Percentiles rank a stretch among this genome's conserved stretches.
Evolutionary conservation across 2,888 invertebrate genomes (phyloP).

Genomic region (Tachina fera): DNA sequence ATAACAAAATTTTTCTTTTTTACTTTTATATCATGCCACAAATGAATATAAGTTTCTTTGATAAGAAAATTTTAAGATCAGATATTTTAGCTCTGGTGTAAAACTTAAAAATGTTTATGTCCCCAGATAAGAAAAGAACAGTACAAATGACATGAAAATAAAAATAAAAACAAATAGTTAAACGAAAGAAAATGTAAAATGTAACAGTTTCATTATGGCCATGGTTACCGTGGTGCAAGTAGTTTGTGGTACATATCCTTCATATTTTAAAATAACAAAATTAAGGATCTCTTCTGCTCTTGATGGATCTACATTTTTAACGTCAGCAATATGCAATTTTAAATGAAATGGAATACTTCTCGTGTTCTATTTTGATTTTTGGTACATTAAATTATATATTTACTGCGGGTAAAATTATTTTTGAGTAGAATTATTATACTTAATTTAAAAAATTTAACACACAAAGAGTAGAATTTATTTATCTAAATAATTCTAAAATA

Average conservation of each 20-base stretch:
- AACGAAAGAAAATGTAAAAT: slow-evolving; percentile 16
- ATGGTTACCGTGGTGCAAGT: neutral
- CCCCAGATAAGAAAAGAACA: slow-evolving; percentile 55
- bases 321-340: too few relatives aligned
- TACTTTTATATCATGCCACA: neutral
- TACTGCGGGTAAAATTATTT: too few relatives aligned
- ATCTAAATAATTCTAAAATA: too few relatives aligned
- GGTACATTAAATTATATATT: too few relatives aligned
- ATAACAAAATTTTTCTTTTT: neutral
- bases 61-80: slow-evolving; percentile 59
- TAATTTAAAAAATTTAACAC: too few relatives aligned
- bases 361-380: too few relatives aligned
- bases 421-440: too few relatives aligned
- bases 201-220: slow-evolving; percentile 34
- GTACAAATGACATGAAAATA: slow-evolving; percentile 11
- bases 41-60: slow-evolving; percentile 35
- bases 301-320: too few relatives aligned
- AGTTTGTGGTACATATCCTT: neutral
- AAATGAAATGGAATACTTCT: too few relatives aligned
- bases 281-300: too few relatives aligned
- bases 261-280: too few relatives aligned
- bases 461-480: too few relatives aligned
- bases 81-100: slow-evolving; percentile 41
- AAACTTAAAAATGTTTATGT: slow-evolving; percentile 55
- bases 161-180: neutral